Evolutionary conservation across 2,797 vertebrate genomes (phyloP), one percentile per base, ranked within the genome.

Genomic region (Strix occidentalis): DNA sequence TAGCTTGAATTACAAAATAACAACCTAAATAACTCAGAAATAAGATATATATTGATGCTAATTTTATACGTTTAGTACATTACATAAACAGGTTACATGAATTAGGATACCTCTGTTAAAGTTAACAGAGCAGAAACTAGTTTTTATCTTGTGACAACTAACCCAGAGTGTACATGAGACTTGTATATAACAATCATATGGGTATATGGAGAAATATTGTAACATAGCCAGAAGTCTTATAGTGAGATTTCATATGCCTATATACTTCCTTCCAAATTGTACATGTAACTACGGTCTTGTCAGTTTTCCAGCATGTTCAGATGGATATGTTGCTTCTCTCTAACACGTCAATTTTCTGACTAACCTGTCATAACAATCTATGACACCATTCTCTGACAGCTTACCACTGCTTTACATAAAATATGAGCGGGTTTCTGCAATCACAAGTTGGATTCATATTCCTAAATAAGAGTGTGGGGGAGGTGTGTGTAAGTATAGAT

Each of bases 381-480:
- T 46, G 74, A 77, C 46, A 74, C 33, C n/a, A 37, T 80, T 69
- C 75, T 83, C 53, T 92, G 87, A 85, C 87, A 96, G 87, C 53
- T 89, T 89, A 53, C 5, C 54, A 39, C 39, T 50, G 31, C 56
- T 89, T 68, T 90, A 64, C 57, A 68, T 35, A 50, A 75, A 87
- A 61, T 78, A n/a, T 45, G 61, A 88, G n/a, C 35, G 21, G 2
- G 94, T 83, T 85, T 93, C 65, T 94, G 46, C 71, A 89, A 5
- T 51, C 53, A 41, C 86, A 90, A 43, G 26, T 11, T 80, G 57
- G 15, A 75, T 54, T 87, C 43, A 33, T 70, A 64, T 33, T 83
- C 53, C 39, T 68, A 71, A 85, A 68, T 26, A 77, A 70, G 37
- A 75, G 6, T 28, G 6, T 5, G 79, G 31, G 65, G 87, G 69